A percentile compares a stretch with the other conserved stretches of the same genome.
Evolutionary conservation across 2,888 invertebrate genomes (phyloP).

Genomic region (Argyresthia goedartella): DNA sequence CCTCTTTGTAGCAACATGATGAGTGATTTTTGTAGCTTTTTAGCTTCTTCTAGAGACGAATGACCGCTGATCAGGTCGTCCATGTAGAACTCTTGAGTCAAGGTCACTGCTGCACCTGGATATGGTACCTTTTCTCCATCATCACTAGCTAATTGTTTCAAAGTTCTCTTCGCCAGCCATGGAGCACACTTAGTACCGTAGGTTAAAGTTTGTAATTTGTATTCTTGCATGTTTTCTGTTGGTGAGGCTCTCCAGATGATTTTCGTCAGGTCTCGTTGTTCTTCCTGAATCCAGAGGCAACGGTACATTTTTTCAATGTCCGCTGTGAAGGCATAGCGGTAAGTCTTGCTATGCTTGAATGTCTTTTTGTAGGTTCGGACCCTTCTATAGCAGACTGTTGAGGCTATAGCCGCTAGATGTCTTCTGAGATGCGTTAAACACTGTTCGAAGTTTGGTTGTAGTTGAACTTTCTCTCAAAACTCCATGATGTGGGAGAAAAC

Average conservation of each 20-base stretch:
- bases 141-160: neutral
- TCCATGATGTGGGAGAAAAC: slow-evolving; percentile 6
- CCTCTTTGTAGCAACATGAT: neutral
- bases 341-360: slow-evolving; percentile 12
- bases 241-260: slow-evolving; percentile 13
- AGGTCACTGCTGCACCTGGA: neutral
- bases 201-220: slow-evolving; percentile 8
- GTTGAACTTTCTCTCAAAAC: neutral
- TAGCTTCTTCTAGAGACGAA: neutral
- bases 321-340: slow-evolving; percentile 12
- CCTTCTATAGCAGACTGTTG: slow-evolving; percentile 16
- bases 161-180: slow-evolving; percentile 10
- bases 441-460: slow-evolving; percentile 7
- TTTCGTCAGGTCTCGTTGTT: slow-evolving; percentile 13
- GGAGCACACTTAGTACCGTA: slow-evolving; percentile 11
- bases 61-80: slow-evolving; percentile 1
- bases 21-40: neutral
- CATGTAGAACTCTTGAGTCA: neutral
- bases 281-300: slow-evolving; percentile 9
- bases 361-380: slow-evolving; percentile 13
- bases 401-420: slow-evolving; percentile 8
- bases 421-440: slow-evolving; percentile 5
- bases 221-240: slow-evolving; percentile 2
- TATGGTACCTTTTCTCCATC: neutral
- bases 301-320: slow-evolving; percentile 18